Base-by-base conservation (phyloP, 2,888 invertebrate species). In the Oxycera nigricornis region DNA sequence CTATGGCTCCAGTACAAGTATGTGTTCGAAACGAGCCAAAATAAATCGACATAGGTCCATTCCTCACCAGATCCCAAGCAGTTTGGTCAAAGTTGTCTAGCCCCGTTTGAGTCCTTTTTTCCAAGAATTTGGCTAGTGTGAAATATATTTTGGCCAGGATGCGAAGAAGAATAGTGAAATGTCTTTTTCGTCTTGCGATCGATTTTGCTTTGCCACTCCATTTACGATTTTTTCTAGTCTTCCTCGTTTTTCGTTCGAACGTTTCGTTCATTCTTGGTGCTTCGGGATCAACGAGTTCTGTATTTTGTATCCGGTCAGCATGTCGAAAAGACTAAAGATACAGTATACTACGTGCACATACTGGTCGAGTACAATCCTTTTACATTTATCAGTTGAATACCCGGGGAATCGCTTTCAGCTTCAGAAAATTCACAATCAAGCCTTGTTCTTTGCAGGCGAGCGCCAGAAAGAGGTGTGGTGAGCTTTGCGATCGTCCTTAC, bases 131-230 rank as follows among this genome's bases (percentile, higher is more conserved):
- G n/a, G n/a, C n/a, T n/a, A n/a, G 35, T 35, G 11, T 35, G 35
- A 35, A 11, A 35, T 35, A 11, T 2, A 2, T 24, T 22, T 55
- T 55, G 52, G 52, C 52, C 22, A 55, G 52, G 2, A 17, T 22
- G 17, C 3, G 7, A 6, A 35, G 46, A 3, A 46, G 46, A 46
- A 46, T 46, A n/a, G 46, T 2, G 28, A 59, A 59, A 28, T 26
- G n/a, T 24, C 41, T 70, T 62, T 74, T 55, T 62, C 35, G 30
- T 65, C 65, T 52, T 65, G 62, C 72, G 70, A 74, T 74, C 70
- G 65, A 74, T 74, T 74, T 72, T 72, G 65, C 74, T 74, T 74
- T 74, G 74, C 74, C 74, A 74, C 72, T 74, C 74, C 74, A 74
- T 74, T 74, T 74, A 74, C 72, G 62, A 72, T 74, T 74, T 74